A percentile compares a stretch with the other conserved stretches of the same genome.
phyloP scores from a whole-genome alignment of 2,113 vertebrate species.

The Cricetomys ansorgei region DNA sequence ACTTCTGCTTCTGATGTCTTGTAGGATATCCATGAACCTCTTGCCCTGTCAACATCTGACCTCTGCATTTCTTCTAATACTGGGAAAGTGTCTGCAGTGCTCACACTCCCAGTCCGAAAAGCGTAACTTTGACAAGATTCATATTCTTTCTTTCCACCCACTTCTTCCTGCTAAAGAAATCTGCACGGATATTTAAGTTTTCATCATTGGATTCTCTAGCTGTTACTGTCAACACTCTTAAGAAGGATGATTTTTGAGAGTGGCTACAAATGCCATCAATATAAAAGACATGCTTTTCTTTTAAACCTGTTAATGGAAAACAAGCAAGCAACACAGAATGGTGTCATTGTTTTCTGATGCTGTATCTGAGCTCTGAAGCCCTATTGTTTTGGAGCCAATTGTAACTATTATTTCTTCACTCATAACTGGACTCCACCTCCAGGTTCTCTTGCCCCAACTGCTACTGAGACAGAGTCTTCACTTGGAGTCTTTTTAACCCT shows the following conservation, averaged over 20 bases:
- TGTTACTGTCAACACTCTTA: not conserved
- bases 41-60: not conserved
- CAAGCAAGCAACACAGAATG: not conserved
- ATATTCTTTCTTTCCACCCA: not conserved
- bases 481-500: too few relatives aligned
- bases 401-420: too few relatives aligned
- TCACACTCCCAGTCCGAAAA: not conserved
- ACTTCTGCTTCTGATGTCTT: not conserved
- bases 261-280: conserved; percentile 45
- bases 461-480: too few relatives aligned
- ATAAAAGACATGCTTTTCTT: not conserved
- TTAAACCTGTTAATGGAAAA: not conserved
- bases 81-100: not conserved
- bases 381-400: too few relatives aligned
- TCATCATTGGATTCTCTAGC: not conserved
- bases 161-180: not conserved
- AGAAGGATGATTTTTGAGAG: not conserved
- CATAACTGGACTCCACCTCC: too few relatives aligned
- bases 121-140: not conserved
- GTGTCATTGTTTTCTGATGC: too few relatives aligned
- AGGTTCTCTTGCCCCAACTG: too few relatives aligned
- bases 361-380: too few relatives aligned
- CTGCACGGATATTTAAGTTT: not conserved
- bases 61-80: not conserved
- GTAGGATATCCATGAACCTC: not conserved